Conservation (phyloP, 1,140 invertebrate species). For the Sarcophaga bullata region DNA sequence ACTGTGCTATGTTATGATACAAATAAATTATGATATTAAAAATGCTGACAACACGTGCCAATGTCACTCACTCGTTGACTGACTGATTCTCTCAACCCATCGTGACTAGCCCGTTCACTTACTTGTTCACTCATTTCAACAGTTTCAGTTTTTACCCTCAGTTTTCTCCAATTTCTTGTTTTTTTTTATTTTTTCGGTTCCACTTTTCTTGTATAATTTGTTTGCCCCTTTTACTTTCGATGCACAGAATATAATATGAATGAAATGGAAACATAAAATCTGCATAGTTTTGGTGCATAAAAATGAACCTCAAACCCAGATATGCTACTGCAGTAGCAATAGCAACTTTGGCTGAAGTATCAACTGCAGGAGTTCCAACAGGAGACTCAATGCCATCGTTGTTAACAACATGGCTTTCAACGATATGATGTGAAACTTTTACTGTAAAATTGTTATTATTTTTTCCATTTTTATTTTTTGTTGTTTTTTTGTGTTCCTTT, state of each 20-base stretch:
- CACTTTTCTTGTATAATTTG: neutral
- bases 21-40: conserved; percentile 28
- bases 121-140: neutral
- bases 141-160: neutral
- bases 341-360: too few species aligned
- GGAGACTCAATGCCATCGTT: neutral
- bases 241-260: neutral
- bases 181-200: neutral
- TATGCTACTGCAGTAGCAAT: neutral
- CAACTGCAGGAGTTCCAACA: neutral
- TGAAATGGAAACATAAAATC: conserved; percentile 19
- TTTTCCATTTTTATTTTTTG: neutral
- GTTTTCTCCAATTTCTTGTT: neutral
- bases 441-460: conserved; percentile 22
- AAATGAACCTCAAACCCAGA: conserved; percentile 27
- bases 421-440: conserved; percentile 1
- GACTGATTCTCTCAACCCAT: too few species aligned
- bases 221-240: neutral
- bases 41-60: conserved; percentile 39
- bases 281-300: conserved; percentile 38
- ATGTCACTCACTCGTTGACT: conserved; percentile 27
- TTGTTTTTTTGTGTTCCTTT: neutral
- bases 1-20: neutral
- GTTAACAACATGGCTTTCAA: conserved; percentile 7
- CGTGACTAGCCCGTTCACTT: neutral